These are phyloP conservation scores for Amblyjoppa proteus DNA, from an alignment of 2,888 invertebrate species.

Conservation along the genomic window DNA sequence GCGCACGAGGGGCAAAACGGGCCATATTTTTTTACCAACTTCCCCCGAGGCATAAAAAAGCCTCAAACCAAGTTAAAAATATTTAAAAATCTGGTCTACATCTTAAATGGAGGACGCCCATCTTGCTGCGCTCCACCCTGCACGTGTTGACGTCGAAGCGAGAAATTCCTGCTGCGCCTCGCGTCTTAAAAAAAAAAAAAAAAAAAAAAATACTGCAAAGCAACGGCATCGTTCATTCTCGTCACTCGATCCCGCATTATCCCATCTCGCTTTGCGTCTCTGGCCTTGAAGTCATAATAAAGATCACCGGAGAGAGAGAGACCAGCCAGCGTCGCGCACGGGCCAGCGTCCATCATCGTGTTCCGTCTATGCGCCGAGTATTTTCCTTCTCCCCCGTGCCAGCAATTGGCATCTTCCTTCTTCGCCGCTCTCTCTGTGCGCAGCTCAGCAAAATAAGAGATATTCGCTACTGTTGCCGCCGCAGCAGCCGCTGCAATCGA, in stretches of 20 bases:
- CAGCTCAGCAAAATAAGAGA: conserved; percentile 56
- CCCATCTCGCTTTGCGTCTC: conserved; percentile 46
- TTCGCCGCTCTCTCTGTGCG: conserved; percentile 44
- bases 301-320: conserved; percentile 46
- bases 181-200: background rate
- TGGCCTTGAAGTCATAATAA: conserved; percentile 63
- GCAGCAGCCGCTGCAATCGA: conserved; percentile 64
- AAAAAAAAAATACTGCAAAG: background rate
- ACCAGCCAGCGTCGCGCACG: conserved; percentile 16
- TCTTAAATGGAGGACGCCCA: too few relatives aligned
- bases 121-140: background rate
- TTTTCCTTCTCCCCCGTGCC: conserved; percentile 25
- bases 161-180: conserved; percentile 35
- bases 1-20: too few relatives aligned
- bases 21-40: too few relatives aligned
- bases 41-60: too few relatives aligned
- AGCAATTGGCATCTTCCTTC: conserved; percentile 47
- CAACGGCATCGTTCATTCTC: conserved; percentile 18
- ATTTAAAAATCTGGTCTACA: too few relatives aligned
- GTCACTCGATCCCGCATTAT: conserved; percentile 49
- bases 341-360: conserved; percentile 51
- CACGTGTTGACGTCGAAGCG: conserved; percentile 29
- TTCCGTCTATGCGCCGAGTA: conserved; percentile 30
- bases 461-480: conserved; percentile 57
- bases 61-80: too few relatives aligned